Conservation (phyloP, 2,797 vertebrate species). For the Cossypha heuglini region DNA sequence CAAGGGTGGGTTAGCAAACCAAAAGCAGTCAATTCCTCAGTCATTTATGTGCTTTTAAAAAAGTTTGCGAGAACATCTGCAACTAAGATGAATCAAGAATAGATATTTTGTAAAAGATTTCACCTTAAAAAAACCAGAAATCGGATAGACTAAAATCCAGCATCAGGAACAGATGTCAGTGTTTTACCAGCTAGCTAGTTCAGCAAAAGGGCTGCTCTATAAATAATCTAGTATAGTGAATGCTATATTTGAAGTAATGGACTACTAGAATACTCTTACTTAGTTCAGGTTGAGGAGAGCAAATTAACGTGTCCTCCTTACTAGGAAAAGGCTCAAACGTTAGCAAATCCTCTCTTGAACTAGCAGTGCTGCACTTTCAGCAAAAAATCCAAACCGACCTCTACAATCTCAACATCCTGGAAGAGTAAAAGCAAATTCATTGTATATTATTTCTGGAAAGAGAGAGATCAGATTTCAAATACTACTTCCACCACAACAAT, state of each 20-base stretch:
- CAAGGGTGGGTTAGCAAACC: not conserved
- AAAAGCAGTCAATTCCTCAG: not conserved
- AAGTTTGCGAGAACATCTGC: not conserved
- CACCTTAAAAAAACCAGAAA: not conserved
- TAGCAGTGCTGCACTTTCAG: not conserved
- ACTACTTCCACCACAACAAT: not conserved
- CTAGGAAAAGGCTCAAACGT: not conserved
- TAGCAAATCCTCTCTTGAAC: not conserved
- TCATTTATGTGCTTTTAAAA: not conserved
- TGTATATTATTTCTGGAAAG: not conserved
- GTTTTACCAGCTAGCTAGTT: not conserved
- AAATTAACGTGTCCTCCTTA: not conserved
- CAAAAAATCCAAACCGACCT: not conserved
- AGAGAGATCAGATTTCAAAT: not conserved
- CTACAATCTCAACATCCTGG: not conserved
- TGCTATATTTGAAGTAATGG: not conserved
- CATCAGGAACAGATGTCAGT: not conserved
- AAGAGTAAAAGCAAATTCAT: not conserved
- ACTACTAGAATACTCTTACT: not conserved
- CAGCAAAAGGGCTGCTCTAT: not conserved
- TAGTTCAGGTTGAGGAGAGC: not conserved
- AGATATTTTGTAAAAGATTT: not conserved
- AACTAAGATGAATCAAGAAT: not conserved
- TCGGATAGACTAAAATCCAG: not conserved
- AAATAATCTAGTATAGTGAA: not conserved